phyloP scores from a whole-genome alignment of 1,140 invertebrate species.

The Apis dorsata region DNA sequence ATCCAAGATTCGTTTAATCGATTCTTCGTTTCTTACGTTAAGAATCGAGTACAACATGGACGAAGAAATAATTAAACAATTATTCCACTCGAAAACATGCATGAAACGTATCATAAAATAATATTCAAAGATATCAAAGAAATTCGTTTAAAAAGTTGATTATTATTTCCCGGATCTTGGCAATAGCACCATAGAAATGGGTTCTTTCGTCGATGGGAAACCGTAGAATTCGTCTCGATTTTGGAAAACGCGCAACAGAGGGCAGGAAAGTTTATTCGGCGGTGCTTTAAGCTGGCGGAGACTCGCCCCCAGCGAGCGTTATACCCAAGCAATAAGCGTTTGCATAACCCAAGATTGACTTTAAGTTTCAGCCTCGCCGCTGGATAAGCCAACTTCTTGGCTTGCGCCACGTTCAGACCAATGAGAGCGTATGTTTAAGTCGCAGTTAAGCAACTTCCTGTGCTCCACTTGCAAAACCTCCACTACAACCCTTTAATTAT shows the following conservation, averaged over 20 bases:
- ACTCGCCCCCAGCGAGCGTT: slow-evolving; percentile 56
- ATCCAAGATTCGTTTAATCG: too few relatives aligned
- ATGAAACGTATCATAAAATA: too few relatives aligned
- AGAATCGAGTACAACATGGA: too few relatives aligned
- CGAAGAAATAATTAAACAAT: too few relatives aligned
- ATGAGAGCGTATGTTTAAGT: slow-evolving; percentile 61
- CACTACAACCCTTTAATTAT: background rate
- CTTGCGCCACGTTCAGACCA: slow-evolving; percentile 40
- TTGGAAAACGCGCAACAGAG: slow-evolving; percentile 42
- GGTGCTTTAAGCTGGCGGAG: slow-evolving; percentile 43
- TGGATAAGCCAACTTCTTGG: slow-evolving; percentile 59
- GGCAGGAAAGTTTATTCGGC: slow-evolving; percentile 22
- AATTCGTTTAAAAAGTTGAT: too few relatives aligned
- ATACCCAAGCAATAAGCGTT: slow-evolving; percentile 66
- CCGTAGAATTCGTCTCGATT: background rate
- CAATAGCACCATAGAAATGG: too few relatives aligned
- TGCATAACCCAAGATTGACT: slow-evolving; percentile 71
- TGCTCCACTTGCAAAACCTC: slow-evolving; percentile 19
- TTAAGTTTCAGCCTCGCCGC: slow-evolving; percentile 60
- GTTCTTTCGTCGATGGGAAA: too few relatives aligned
- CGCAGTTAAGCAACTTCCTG: slow-evolving; percentile 52
- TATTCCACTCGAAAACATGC: too few relatives aligned
- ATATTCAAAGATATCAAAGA: too few relatives aligned
- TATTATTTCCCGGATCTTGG: too few relatives aligned
- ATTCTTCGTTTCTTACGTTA: too few relatives aligned